These are phyloP conservation scores for Hyppa rectilinea DNA, from an alignment of 2,888 invertebrate species.

Conservation along the genomic window DNA sequence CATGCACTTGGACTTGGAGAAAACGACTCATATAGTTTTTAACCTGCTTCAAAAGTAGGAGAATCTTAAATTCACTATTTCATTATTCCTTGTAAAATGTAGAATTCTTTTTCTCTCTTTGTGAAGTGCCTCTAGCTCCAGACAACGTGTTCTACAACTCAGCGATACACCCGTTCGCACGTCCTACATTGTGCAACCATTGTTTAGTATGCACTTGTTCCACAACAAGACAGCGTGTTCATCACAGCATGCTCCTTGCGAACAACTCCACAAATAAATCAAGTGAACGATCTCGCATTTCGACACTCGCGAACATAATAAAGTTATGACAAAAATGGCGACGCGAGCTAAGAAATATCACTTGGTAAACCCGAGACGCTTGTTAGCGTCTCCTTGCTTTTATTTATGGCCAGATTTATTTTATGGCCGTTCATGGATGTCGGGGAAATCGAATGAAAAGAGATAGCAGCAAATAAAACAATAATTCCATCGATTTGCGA, in stretches of 20 bases:
- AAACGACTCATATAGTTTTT: neutral
- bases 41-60: neutral
- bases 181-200: constrained; percentile 2
- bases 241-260: constrained; percentile 29
- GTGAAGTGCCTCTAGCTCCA: neutral
- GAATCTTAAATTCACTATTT: neutral
- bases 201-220: constrained; percentile 15
- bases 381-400: constrained; percentile 89
- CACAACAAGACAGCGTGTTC: constrained; percentile 27
- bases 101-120: neutral
- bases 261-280: constrained; percentile 76
- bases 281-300: constrained; percentile 85
- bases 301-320: constrained; percentile 87
- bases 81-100: neutral
- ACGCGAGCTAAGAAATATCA: constrained; percentile 86
- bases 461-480: constrained; percentile 76
- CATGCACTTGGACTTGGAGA: no score
- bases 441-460: constrained; percentile 81
- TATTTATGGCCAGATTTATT: constrained; percentile 91
- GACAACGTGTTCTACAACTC: neutral
- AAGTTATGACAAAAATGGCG: constrained; percentile 90
- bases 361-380: constrained; percentile 90
- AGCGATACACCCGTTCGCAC: neutral
- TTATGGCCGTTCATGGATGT: constrained; percentile 86
- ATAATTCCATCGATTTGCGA: constrained; percentile 75